Evolutionary conservation across 2,888 invertebrate genomes (phyloP).

Genomic region (Bombyx huttoni): DNA sequence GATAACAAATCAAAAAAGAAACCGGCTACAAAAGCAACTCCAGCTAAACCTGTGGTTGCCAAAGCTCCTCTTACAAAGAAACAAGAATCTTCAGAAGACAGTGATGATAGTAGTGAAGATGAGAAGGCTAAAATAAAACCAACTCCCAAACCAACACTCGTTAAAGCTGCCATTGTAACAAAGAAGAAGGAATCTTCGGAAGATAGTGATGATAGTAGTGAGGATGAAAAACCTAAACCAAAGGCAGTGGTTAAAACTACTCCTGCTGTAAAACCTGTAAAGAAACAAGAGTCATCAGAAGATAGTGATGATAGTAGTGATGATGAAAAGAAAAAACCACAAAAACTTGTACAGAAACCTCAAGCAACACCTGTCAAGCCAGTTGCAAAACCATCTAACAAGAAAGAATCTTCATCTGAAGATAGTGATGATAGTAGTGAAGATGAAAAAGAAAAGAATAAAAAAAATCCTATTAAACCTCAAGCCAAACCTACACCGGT

Average conservation of each 20-base stretch:
- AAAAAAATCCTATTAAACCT: constrained; percentile 19
- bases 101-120: constrained; percentile 37
- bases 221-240: constrained; percentile 18
- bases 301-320: constrained; percentile 47
- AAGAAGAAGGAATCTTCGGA: constrained; percentile 29
- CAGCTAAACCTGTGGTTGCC: constrained; percentile 22
- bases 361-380: constrained; percentile 12
- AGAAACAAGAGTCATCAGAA: constrained; percentile 32
- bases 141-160: constrained; percentile 12
- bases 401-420: constrained; percentile 36
- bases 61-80: constrained; percentile 22
- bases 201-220: constrained; percentile 11
- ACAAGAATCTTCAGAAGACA: constrained; percentile 42
- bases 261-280: constrained; percentile 8
- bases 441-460: constrained; percentile 30
- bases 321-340: constrained; percentile 28
- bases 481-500: constrained; percentile 10
- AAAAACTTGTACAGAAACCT: constrained; percentile 17
- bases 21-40: constrained; percentile 8
- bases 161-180: constrained; percentile 14
- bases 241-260: constrained; percentile 7
- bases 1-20: constrained; percentile 21
- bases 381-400: constrained; percentile 16
- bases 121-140: constrained; percentile 21
- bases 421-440: constrained; percentile 37